A percentile compares a stretch with the other conserved stretches of the same genome.
Conservation (phyloP, 2,888 invertebrate genomes). For the Theodoxus fluviatilis region DNA sequence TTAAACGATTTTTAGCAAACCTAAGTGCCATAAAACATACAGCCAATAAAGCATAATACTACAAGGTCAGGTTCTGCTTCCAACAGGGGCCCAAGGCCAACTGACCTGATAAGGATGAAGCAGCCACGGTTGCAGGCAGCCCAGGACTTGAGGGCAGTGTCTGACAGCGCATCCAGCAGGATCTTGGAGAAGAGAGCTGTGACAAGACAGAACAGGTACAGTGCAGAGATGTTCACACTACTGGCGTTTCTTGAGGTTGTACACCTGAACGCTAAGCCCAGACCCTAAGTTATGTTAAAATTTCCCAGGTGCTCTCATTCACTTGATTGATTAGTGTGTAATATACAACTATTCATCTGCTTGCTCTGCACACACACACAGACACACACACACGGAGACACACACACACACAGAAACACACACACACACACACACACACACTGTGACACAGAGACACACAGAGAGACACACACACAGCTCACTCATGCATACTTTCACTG, state of each 20-base stretch:
- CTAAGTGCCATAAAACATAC: too few relatives aligned
- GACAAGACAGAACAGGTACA: too few relatives aligned
- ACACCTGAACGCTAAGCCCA: too few relatives aligned
- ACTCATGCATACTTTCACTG: not conserved
- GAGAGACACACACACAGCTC: not conserved
- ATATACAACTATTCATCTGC: too few relatives aligned
- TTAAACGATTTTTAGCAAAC: too few relatives aligned
- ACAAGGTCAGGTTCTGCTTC: not conserved
- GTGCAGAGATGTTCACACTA: too few relatives aligned
- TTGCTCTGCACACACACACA: slow-evolving; percentile 9
- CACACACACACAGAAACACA: not conserved
- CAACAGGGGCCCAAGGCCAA: not conserved
- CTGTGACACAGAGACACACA: not conserved
- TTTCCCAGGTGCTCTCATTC: too few relatives aligned
- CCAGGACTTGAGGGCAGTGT: slow-evolving; percentile 61
- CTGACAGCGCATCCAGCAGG: slow-evolving; percentile 53
- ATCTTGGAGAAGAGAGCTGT: slow-evolving; percentile 61
- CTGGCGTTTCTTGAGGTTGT: too few relatives aligned
- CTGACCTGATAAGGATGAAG: slow-evolving; percentile 60
- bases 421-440: not conserved
- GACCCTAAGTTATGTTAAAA: too few relatives aligned
- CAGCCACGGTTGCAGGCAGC: slow-evolving; percentile 64
- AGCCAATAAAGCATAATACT: not conserved
- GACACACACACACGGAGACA: not conserved
- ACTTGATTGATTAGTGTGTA: too few relatives aligned